Evolutionary conservation across 2,888 invertebrate genomes (phyloP).

Genomic region (Morpho helenor): DNA sequence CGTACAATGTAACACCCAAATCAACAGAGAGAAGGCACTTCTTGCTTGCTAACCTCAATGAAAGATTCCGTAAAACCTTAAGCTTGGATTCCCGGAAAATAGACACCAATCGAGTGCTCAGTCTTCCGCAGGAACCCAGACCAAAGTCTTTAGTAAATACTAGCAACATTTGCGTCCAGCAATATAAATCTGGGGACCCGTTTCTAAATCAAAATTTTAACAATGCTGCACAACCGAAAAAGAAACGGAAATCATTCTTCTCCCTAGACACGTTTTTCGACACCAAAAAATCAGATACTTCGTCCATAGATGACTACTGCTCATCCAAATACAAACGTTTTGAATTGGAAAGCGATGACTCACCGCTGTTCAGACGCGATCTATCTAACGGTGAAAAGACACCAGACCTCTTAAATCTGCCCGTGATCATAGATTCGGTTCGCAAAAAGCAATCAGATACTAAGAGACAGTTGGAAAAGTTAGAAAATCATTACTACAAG

Average conservation of each 20-base stretch:
- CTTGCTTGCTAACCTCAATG: slow-evolving; percentile 66
- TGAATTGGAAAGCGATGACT: slow-evolving; percentile 72
- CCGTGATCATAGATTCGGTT: slow-evolving; percentile 68
- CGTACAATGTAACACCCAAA: slow-evolving; percentile 69
- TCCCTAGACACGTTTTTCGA: slow-evolving; percentile 75
- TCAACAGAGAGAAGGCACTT: slow-evolving; percentile 66
- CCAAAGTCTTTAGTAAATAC: slow-evolving; percentile 72
- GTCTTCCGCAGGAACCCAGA: slow-evolving; percentile 55
- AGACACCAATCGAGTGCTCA: slow-evolving; percentile 58
- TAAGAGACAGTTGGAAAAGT: slow-evolving; percentile 67
- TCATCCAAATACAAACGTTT: slow-evolving; percentile 76
- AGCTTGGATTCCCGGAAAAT: slow-evolving; percentile 71
- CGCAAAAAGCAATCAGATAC: slow-evolving; percentile 68
- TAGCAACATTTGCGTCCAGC: slow-evolving; percentile 60
- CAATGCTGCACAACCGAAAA: slow-evolving; percentile 62
- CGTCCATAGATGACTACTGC: slow-evolving; percentile 72
- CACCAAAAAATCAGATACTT: slow-evolving; percentile 69
- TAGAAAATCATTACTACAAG: slow-evolving; percentile 71
- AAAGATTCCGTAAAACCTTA: slow-evolving; percentile 71
- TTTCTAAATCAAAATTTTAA: slow-evolving; percentile 59
- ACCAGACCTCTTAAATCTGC: slow-evolving; percentile 68
- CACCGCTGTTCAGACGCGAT: slow-evolving; percentile 64
- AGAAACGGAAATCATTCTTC: slow-evolving; percentile 73
- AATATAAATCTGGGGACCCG: slow-evolving; percentile 51
- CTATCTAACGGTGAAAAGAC: slow-evolving; percentile 52